These are phyloP conservation scores for Tokudaia tokunoshimensis DNA, from an alignment of 2,797 vertebrate genomes.

Conservation along the genomic window DNA sequence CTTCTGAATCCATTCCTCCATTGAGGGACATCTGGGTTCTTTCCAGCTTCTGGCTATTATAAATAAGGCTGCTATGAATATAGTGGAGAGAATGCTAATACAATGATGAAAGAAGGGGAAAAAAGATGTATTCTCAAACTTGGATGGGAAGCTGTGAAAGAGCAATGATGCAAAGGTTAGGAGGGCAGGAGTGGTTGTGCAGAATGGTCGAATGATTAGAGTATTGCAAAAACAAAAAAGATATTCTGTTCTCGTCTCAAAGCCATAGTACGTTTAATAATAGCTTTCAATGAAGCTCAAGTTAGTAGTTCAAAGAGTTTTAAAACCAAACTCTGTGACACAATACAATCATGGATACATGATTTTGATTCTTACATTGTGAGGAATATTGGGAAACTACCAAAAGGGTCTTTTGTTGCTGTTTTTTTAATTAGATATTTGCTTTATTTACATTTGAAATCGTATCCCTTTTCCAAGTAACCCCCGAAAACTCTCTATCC, in stretches of 20 bases:
- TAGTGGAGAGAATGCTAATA: neutral
- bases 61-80: no score
- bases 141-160: neutral
- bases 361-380: neutral
- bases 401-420: neutral
- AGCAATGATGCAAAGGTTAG: neutral
- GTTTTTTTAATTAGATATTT: no score
- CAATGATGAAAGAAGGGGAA: neutral
- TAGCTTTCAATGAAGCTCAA: neutral
- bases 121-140: neutral
- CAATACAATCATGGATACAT: neutral
- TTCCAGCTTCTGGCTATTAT: no score
- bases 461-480: no score
- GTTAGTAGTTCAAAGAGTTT: neutral
- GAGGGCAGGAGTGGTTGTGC: neutral
- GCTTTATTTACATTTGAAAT: no score
- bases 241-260: neutral
- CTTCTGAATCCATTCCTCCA: no score
- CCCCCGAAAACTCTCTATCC: no score
- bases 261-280: neutral
- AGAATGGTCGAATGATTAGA: neutral
- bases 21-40: no score
- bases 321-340: neutral
- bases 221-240: neutral
- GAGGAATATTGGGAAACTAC: neutral